These are phyloP conservation scores for Zaprionus africanus DNA, from an alignment of 1,140 invertebrate genomes.

Conservation along the genomic window DNA sequence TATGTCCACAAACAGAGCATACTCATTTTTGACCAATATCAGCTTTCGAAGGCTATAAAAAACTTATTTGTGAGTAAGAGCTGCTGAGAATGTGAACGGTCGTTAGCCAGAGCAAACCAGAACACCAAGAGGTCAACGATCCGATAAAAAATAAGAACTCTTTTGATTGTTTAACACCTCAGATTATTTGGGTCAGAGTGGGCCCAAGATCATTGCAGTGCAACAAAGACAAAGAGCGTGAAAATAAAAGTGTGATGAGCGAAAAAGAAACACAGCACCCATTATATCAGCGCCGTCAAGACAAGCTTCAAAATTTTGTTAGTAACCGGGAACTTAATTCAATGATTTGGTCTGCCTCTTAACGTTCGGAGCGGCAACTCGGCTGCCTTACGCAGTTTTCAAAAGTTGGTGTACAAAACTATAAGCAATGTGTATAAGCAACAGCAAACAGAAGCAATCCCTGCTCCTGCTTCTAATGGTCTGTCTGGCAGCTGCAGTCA, in stretches of 20 bases:
- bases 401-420: conserved; percentile 62
- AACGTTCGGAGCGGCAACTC: neutral
- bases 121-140: too few relatives aligned
- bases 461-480: conserved; percentile 1
- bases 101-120: too few relatives aligned
- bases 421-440: conserved; percentile 55
- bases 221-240: conserved; percentile 64
- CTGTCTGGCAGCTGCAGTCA: conserved; percentile 41
- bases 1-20: too few relatives aligned
- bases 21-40: too few relatives aligned
- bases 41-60: too few relatives aligned
- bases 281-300: conserved; percentile 49
- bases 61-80: too few relatives aligned
- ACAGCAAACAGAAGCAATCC: conserved; percentile 22
- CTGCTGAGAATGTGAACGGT: too few relatives aligned
- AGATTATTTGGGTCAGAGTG: neutral
- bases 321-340: conserved; percentile 24
- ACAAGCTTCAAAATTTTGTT: conserved; percentile 59
- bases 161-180: neutral
- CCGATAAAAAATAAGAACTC: too few relatives aligned
- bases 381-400: conserved; percentile 34
- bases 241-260: conserved; percentile 63
- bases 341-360: conserved; percentile 30
- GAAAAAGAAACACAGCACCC: conserved; percentile 38
- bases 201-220: too few relatives aligned